Conservation (phyloP, 2,113 vertebrate species). For the Albula glossodonta region DNA sequence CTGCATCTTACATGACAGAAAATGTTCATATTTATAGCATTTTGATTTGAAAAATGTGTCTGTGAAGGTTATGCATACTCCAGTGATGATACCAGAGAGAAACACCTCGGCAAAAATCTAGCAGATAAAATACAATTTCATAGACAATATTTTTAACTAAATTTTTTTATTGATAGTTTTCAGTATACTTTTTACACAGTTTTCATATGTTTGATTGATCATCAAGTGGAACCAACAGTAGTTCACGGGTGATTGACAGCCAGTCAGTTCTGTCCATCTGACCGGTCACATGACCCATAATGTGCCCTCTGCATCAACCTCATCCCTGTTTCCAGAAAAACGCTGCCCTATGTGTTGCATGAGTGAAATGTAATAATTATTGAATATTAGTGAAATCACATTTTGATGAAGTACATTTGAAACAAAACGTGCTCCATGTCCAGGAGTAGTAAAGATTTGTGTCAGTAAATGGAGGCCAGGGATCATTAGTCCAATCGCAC, state of each 20-base stretch:
- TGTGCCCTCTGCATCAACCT: no score
- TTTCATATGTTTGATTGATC: neutral
- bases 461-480: slow-evolving; percentile 6
- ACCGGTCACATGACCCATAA: no score
- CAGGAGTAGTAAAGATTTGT: slow-evolving; percentile 23
- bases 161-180: neutral
- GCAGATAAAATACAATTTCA: no score
- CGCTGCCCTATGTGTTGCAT: no score
- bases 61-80: neutral
- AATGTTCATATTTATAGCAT: neutral
- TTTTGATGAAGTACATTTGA: slow-evolving; percentile 34
- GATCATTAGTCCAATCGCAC: slow-evolving; percentile 33
- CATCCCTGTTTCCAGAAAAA: no score
- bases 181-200: neutral
- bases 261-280: no score
- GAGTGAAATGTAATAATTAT: neutral
- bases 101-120: no score
- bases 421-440: slow-evolving; percentile 30
- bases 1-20: neutral
- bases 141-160: neutral
- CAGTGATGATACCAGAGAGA: no score
- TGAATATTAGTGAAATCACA: slow-evolving; percentile 34
- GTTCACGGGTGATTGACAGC: no score
- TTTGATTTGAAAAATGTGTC: neutral
- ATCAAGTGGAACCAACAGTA: neutral